These are phyloP conservation scores for Stomorhina lunata DNA, from an alignment of 2,888 invertebrate genomes.

Conservation along the genomic window DNA sequence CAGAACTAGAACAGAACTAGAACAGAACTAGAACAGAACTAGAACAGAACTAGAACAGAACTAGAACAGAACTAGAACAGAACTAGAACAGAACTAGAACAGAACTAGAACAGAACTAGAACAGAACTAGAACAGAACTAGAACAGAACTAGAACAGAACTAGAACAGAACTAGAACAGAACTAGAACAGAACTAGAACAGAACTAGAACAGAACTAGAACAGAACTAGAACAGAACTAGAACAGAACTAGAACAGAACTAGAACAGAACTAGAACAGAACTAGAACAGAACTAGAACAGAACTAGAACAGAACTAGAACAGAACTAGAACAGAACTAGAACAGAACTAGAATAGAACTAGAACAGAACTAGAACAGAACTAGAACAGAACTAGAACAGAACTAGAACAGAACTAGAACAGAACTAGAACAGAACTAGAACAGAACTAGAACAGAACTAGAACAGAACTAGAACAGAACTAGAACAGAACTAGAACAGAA, in stretches of 20 bases:
- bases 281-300: not conserved
- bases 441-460: not conserved
- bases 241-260: not conserved
- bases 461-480: not conserved
- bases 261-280: not conserved
- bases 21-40: not conserved
- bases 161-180: not conserved
- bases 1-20: not conserved
- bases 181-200: not conserved
- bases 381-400: not conserved
- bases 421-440: not conserved
- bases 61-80: not conserved
- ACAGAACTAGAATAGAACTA: not conserved
- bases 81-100: not conserved
- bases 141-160: not conserved
- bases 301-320: not conserved
- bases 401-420: not conserved
- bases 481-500: not conserved
- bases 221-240: not conserved
- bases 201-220: not conserved
- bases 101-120: not conserved
- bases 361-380: not conserved
- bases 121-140: not conserved
- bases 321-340: not conserved
- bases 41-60: not conserved